Evolutionary conservation across 2,797 vertebrate species (phyloP).

Genomic region (Anolis apletophallus): DNA sequence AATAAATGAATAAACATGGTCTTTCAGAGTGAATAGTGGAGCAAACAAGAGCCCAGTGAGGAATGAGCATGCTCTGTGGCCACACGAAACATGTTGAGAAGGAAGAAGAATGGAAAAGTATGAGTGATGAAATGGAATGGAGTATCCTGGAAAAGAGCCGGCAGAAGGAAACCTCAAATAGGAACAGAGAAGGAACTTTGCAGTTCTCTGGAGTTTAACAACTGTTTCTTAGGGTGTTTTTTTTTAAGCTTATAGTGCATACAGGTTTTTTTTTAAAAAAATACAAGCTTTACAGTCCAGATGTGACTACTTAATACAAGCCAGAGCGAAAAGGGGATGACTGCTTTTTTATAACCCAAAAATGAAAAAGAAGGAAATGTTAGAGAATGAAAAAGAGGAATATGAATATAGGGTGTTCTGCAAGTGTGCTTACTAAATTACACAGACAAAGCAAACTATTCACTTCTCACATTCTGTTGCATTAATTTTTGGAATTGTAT

Average conservation of each 20-base stretch:
- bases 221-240: not conserved
- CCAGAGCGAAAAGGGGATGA: not conserved
- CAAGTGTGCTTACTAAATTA: not conserved
- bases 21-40: not conserved
- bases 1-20: not conserved
- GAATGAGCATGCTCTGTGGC: not conserved
- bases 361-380: too few relatives aligned
- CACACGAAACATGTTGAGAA: not conserved
- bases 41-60: not conserved
- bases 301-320: not conserved
- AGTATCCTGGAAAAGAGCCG: not conserved
- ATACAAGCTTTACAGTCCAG: not conserved
- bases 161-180: not conserved
- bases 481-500: not conserved
- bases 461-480: not conserved
- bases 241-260: not conserved
- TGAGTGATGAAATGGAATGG: not conserved
- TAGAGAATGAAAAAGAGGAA: constrained; percentile 8
- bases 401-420: not conserved
- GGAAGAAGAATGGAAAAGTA: not conserved
- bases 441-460: not conserved
- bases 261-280: not conserved
- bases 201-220: not conserved
- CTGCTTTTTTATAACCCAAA: too few relatives aligned
- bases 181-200: not conserved